Evolutionary conservation across 1,140 invertebrate species (phyloP).

Genomic region (Hormaphis cornu): DNA sequence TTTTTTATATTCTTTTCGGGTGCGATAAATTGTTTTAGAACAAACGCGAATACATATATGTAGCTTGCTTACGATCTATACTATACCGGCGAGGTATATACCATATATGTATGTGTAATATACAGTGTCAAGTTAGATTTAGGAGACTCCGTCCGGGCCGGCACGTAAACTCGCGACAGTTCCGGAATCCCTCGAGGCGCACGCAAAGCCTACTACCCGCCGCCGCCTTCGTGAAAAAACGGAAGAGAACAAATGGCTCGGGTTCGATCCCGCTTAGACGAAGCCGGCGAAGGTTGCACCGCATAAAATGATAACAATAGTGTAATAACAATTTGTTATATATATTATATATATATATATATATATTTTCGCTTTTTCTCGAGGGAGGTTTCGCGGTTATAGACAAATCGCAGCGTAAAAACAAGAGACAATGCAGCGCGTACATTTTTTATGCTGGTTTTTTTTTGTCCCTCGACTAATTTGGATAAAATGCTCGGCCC

Average conservation of each 20-base stretch:
- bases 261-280: conserved; percentile 2
- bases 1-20: not conserved
- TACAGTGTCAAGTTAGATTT: conserved; percentile 25
- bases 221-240: conserved; percentile 10
- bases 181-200: not conserved
- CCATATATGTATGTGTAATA: not conserved
- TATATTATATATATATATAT: not conserved
- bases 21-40: not conserved
- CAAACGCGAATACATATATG: not conserved
- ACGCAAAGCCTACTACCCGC: not conserved
- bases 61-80: no score
- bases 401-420: conserved; percentile 9
- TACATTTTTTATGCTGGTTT: conserved; percentile 18
- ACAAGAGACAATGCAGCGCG: not conserved
- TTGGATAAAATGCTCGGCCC: conserved; percentile 24
- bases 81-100: no score
- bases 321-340: no score
- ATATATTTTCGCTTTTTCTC: not conserved
- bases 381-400: conserved; percentile 2
- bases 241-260: conserved; percentile 18
- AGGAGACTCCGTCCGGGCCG: conserved; percentile 1
- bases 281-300: no score
- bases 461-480: conserved; percentile 23
- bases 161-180: conserved; percentile 17
- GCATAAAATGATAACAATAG: no score